Evolutionary conservation across 1,140 invertebrate genomes (phyloP).

Genomic region (Pseudomyrmex gracilis): DNA sequence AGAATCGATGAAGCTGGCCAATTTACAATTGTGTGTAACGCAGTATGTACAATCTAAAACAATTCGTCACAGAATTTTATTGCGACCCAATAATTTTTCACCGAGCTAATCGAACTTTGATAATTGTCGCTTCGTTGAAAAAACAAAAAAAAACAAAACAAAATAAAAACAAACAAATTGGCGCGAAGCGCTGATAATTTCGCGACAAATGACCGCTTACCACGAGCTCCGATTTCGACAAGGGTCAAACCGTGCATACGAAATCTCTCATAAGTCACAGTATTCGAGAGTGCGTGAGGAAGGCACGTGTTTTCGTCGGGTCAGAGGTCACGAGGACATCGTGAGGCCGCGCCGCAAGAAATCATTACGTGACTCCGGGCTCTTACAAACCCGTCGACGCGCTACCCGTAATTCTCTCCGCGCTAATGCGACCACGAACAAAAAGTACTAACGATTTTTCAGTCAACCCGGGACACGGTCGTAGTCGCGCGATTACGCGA

Average conservation of each 20-base stretch:
- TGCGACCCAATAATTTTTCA: background rate
- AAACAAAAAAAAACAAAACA: no score
- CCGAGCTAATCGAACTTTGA: constrained; percentile 18
- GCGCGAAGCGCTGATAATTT: no score
- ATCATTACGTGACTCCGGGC: constrained; percentile 66
- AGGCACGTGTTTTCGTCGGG: constrained; percentile 51
- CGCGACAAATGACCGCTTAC: constrained; percentile 58
- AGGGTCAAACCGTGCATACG: background rate
- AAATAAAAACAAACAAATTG: no score
- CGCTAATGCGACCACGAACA: constrained; percentile 26
- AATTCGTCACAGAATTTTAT: constrained; percentile 12
- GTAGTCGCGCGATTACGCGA: constrained; percentile 49
- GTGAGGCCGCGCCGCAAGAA: constrained; percentile 44
- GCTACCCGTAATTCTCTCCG: constrained; percentile 25
- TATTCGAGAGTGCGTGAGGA: constrained; percentile 50
- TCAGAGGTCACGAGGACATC: constrained; percentile 66
- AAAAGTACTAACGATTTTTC: constrained; percentile 60
- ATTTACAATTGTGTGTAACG: constrained; percentile 8
- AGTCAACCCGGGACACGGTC: constrained; percentile 38
- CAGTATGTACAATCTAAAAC: background rate
- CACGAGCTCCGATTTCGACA: constrained; percentile 37
- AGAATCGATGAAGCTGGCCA: background rate
- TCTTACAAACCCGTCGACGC: constrained; percentile 58
- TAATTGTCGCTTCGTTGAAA: constrained; percentile 55
- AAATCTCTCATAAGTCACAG: background rate